Conservation (phyloP, 2,888 invertebrate genomes). For the Meteorus cinctellus region DNA sequence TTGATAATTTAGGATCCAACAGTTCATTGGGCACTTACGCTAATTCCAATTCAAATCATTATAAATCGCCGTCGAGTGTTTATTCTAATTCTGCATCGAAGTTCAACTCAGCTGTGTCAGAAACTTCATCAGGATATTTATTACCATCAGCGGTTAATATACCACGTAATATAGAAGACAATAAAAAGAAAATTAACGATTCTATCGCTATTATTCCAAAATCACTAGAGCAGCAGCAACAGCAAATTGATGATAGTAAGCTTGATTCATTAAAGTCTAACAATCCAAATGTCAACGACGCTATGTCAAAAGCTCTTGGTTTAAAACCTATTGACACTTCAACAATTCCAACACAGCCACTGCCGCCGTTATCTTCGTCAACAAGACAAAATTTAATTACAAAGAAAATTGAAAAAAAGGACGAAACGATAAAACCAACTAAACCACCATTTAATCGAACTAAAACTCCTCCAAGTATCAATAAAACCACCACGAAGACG, state of each 20-base stretch:
- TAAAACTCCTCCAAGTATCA: conserved; percentile 52
- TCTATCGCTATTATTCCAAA: neutral
- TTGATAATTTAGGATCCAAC: conserved; percentile 60
- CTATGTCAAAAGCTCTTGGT: conserved; percentile 61
- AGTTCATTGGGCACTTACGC: conserved; percentile 76
- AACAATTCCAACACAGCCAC: conserved; percentile 47
- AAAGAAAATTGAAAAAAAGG: conserved; percentile 51
- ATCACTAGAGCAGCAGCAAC: conserved; percentile 22
- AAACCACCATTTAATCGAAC: conserved; percentile 56
- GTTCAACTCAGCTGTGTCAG: conserved; percentile 78
- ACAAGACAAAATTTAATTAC: conserved; percentile 58
- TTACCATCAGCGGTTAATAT: conserved; percentile 83
- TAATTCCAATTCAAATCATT: conserved; percentile 75
- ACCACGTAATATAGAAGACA: conserved; percentile 71
- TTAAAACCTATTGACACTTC: conserved; percentile 58
- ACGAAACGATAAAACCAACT: conserved; percentile 45
- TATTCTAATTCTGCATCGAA: conserved; percentile 76
- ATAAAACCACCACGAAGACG: conserved; percentile 62
- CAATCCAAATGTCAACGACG: conserved; percentile 60
- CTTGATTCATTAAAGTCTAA: conserved; percentile 48
- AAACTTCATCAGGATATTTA: conserved; percentile 84
- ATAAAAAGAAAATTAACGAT: conserved; percentile 52
- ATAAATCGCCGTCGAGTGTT: conserved; percentile 78
- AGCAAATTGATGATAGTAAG: conserved; percentile 52
- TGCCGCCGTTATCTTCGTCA: conserved; percentile 53